Evolutionary conservation across 2,888 invertebrate species (phyloP).

Genomic region (Cosmia trapezina): DNA sequence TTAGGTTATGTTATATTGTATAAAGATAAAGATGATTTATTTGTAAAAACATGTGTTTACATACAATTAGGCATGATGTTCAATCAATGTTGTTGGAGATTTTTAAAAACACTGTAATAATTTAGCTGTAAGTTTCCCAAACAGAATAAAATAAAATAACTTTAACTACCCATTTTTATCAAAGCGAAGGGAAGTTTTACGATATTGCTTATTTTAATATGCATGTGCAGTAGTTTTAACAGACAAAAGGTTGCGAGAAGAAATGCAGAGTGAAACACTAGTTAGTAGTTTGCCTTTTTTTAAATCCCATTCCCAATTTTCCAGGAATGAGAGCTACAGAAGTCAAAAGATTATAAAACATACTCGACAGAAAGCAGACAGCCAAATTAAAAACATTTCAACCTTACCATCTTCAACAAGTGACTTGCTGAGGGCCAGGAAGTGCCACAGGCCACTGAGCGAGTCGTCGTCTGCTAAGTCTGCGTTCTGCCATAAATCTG

Average conservation of each 20-base stretch:
- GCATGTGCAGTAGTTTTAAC: background rate
- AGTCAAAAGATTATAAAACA: background rate
- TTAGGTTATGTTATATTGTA: too few relatives aligned
- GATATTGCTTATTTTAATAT: background rate
- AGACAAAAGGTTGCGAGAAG: background rate
- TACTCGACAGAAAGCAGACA: background rate
- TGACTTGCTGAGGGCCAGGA: constrained; percentile 93
- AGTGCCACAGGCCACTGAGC: constrained; percentile 95
- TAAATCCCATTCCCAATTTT: background rate
- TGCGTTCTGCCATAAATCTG: constrained; percentile 94
- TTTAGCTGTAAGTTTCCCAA: background rate
- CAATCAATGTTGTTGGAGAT: too few relatives aligned
- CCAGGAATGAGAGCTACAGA: background rate
- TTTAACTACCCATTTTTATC: too few relatives aligned
- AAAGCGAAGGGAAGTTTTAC: background rate
- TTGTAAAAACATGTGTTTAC: too few relatives aligned
- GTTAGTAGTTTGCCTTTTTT: background rate
- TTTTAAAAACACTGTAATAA: background rate
- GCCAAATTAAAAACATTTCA: background rate
- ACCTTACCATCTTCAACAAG: constrained; percentile 92
- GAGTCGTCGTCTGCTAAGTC: constrained; percentile 94
- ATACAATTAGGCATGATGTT: too few relatives aligned
- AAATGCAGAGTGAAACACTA: background rate
- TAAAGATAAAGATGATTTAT: too few relatives aligned
- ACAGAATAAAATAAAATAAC: background rate